These are phyloP conservation scores for Lerista edwardsae DNA, from an alignment of 2,797 vertebrate genomes.

Conservation along the genomic window DNA sequence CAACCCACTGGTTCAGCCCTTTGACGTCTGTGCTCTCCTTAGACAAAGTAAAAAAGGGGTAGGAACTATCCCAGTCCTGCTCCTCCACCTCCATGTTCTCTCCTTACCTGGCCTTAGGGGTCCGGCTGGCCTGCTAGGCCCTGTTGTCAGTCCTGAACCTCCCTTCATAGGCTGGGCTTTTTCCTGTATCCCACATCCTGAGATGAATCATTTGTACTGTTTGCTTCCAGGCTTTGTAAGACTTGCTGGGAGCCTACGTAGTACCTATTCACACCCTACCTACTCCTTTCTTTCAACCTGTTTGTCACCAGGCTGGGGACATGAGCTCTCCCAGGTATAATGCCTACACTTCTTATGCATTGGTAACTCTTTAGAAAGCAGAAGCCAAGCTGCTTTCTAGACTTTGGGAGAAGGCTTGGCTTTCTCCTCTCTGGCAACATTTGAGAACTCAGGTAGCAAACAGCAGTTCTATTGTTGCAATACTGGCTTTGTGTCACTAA, in stretches of 20 bases:
- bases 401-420: background rate
- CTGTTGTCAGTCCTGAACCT: background rate
- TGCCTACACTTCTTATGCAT: background rate
- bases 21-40: background rate
- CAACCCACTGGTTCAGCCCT: background rate
- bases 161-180: background rate
- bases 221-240: background rate
- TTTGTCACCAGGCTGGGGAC: background rate
- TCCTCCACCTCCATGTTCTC: background rate
- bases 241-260: background rate
- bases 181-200: background rate
- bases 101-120: background rate
- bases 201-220: background rate
- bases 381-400: background rate
- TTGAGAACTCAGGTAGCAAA: background rate
- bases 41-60: too few species aligned
- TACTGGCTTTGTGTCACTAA: slow-evolving; percentile 29
- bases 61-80: background rate
- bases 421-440: background rate
- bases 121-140: background rate
- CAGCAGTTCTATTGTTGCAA: slow-evolving; percentile 28
- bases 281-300: background rate
- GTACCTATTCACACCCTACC: background rate
- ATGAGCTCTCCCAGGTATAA: background rate
- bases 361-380: background rate